Conservation (phyloP, 2,888 invertebrate genomes). For the Psococerastis gibbosa region DNA sequence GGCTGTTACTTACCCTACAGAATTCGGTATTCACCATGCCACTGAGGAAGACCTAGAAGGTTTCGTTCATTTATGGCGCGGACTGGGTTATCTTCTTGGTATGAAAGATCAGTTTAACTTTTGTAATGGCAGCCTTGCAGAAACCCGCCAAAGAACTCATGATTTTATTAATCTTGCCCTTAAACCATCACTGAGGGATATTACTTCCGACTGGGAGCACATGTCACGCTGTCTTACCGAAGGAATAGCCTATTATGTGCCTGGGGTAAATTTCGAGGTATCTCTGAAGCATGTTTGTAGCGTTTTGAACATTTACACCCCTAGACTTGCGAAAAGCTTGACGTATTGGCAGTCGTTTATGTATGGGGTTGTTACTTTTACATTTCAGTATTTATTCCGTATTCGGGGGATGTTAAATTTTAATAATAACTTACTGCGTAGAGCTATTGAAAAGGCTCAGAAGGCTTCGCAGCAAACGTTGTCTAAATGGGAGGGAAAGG, state of each 20-base stretch:
- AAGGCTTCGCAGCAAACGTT: not conserved
- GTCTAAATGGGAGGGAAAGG: not conserved
- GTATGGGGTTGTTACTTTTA: slow-evolving; percentile 18
- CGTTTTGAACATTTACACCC: slow-evolving; percentile 20
- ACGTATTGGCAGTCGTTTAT: slow-evolving; percentile 18
- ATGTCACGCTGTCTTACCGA: slow-evolving; percentile 25
- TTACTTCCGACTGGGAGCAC: slow-evolving; percentile 26
- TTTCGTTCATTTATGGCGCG: slow-evolving; percentile 68
- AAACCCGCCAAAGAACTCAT: slow-evolving; percentile 21
- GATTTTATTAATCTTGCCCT: slow-evolving; percentile 22
- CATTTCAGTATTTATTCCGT: not conserved
- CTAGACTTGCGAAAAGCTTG: slow-evolving; percentile 19
- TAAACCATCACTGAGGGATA: slow-evolving; percentile 22
- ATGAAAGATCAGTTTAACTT: slow-evolving; percentile 46
- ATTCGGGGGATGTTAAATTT: not conserved
- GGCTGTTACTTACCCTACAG: slow-evolving; percentile 38
- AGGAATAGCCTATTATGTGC: slow-evolving; percentile 22
- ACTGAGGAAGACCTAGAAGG: slow-evolving; percentile 47
- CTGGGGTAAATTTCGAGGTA: slow-evolving; percentile 20
- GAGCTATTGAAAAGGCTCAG: not conserved
- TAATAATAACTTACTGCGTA: not conserved
- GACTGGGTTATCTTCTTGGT: slow-evolving; percentile 62
- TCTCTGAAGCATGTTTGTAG: slow-evolving; percentile 22
- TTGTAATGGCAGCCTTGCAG: slow-evolving; percentile 23
- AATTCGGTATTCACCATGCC: slow-evolving; percentile 41